Evolutionary conservation across 2,888 invertebrate species (phyloP).

Genomic region (Agrilus mali): DNA sequence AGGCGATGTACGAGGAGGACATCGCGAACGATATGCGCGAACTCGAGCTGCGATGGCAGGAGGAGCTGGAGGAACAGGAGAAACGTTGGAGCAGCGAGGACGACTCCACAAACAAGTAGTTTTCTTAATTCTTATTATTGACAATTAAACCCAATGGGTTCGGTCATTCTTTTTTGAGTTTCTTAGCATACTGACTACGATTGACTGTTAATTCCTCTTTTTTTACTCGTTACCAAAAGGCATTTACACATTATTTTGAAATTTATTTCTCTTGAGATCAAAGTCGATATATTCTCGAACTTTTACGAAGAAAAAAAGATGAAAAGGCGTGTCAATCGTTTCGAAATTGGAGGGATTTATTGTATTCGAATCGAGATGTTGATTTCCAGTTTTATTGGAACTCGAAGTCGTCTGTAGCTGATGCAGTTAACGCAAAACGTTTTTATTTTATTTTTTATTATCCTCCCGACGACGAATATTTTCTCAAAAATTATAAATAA

Average conservation of each 20-base stretch:
- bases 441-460: no score
- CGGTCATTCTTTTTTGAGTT: constrained; percentile 13
- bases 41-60: constrained; percentile 50
- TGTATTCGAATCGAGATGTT: constrained; percentile 16
- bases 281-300: no score
- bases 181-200: neutral
- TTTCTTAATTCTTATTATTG: constrained; percentile 2
- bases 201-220: constrained; percentile 4
- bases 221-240: no score
- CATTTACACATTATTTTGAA: no score
- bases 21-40: constrained; percentile 57
- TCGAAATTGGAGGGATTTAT: no score
- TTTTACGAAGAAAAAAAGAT: no score
- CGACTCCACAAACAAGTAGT: constrained; percentile 31
- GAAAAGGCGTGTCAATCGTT: no score
- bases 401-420: constrained; percentile 13
- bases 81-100: constrained; percentile 49
- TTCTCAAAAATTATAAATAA: no score
- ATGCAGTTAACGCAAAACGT: neutral
- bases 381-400: constrained; percentile 39
- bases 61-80: constrained; percentile 51
- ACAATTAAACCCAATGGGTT: constrained; percentile 32
- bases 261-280: no score
- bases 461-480: no score
- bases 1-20: constrained; percentile 48